Conservation (phyloP, 2,113 vertebrate genomes). For the Bos taurus region DNA sequence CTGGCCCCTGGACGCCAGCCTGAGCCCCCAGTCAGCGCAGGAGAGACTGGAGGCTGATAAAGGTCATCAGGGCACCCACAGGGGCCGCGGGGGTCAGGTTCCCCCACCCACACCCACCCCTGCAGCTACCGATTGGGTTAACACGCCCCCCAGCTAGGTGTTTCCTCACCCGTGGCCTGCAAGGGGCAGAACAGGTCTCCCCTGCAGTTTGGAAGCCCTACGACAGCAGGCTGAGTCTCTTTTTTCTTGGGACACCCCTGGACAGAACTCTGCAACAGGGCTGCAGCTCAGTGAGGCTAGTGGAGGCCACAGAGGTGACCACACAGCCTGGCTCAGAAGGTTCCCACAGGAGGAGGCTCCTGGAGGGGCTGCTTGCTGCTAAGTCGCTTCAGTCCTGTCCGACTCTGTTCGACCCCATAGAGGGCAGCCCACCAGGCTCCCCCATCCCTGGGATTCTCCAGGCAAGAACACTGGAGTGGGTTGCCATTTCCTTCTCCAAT, state of each 20-base stretch:
- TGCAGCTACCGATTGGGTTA: neutral
- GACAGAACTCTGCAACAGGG: neutral
- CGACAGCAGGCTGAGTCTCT: neutral
- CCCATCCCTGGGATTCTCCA: too few species aligned
- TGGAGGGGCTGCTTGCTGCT: neutral
- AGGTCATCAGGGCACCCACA: neutral
- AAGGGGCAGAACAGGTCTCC: neutral
- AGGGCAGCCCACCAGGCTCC: too few species aligned
- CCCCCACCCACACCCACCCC: neutral
- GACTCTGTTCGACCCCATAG: too few species aligned
- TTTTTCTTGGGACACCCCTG: neutral
- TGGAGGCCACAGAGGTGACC: neutral
- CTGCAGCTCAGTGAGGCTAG: neutral
- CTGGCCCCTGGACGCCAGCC: neutral
- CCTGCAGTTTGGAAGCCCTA: neutral
- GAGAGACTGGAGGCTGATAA: neutral
- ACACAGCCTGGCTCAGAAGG: neutral
- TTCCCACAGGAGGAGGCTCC: neutral
- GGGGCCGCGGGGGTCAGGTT: neutral
- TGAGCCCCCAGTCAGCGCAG: too few species aligned
- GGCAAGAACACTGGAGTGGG: too few species aligned
- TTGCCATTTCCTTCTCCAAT: too few species aligned
- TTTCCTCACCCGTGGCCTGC: neutral
- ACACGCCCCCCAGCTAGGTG: neutral
- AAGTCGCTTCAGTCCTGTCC: too few species aligned